phyloP scores from a whole-genome alignment of 2,113 vertebrate genomes.

The Phaetusa simplex region DNA sequence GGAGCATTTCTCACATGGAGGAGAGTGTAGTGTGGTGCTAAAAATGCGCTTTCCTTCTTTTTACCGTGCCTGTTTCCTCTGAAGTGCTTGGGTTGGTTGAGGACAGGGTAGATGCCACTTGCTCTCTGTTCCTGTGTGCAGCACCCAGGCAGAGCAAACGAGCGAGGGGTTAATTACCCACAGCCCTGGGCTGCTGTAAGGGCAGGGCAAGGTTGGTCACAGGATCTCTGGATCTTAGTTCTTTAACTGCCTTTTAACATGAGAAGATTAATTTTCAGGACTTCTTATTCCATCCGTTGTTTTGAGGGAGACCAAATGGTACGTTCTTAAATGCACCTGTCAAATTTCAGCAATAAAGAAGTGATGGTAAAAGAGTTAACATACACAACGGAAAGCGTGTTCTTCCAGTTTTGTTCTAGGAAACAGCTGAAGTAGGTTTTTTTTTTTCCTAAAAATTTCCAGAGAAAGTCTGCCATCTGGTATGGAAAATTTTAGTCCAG shows the following conservation, averaged over 20 bases:
- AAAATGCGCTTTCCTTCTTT: background rate
- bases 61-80: background rate
- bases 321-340: background rate
- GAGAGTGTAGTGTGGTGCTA: background rate
- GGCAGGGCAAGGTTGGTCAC: background rate
- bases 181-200: background rate
- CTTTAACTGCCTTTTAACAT: background rate
- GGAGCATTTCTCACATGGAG: too few relatives aligned
- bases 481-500: background rate
- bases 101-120: background rate
- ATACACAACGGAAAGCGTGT: background rate
- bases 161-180: fast-evolving
- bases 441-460: background rate
- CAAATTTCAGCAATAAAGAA: background rate
- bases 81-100: background rate
- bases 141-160: fast-evolving
- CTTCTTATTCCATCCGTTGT: background rate
- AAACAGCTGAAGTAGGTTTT: background rate
- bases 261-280: background rate
- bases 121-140: fast-evolving
- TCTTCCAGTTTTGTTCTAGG: background rate
- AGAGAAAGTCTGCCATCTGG: background rate
- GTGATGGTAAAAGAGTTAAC: background rate
- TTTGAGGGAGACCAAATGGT: background rate
- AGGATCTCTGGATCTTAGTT: background rate